A percentile compares a stretch with the other conserved stretches of the same genome.
These are phyloP conservation scores for Sylvilagus floridanus DNA, from an alignment of 2,797 vertebrate genomes.

Conservation along the genomic window DNA sequence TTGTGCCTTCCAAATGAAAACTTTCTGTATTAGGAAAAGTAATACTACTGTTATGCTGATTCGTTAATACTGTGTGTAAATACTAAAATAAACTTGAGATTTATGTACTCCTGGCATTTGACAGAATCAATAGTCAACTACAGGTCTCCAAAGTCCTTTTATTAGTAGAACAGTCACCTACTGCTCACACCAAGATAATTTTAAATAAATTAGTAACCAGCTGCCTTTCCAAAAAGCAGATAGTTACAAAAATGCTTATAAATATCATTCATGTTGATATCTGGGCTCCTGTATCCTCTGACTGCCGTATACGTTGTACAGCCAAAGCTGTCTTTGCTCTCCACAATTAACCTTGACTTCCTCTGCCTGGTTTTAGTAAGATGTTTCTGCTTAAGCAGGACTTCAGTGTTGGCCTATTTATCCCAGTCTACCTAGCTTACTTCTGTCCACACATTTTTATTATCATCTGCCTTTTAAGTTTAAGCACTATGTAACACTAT, in stretches of 20 bases:
- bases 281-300: not conserved
- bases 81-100: not conserved
- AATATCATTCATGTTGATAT: not conserved
- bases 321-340: not conserved
- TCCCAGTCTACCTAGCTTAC: not conserved
- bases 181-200: not conserved
- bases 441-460: not conserved
- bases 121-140: not conserved
- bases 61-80: not conserved
- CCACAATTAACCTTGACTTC: not conserved
- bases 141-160: not conserved
- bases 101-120: not conserved
- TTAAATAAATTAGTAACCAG: not conserved
- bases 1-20: not conserved
- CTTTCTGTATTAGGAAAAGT: not conserved
- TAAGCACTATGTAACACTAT: not conserved
- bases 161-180: not conserved
- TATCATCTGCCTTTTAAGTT: not conserved
- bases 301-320: not conserved
- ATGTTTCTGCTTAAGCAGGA: not conserved
- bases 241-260: not conserved
- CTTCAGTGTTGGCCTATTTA: not conserved
- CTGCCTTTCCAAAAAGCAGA: not conserved
- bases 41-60: not conserved
- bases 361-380: not conserved